Conservation (phyloP, 2,888 invertebrate genomes). For the Drosophila monieri region DNA sequence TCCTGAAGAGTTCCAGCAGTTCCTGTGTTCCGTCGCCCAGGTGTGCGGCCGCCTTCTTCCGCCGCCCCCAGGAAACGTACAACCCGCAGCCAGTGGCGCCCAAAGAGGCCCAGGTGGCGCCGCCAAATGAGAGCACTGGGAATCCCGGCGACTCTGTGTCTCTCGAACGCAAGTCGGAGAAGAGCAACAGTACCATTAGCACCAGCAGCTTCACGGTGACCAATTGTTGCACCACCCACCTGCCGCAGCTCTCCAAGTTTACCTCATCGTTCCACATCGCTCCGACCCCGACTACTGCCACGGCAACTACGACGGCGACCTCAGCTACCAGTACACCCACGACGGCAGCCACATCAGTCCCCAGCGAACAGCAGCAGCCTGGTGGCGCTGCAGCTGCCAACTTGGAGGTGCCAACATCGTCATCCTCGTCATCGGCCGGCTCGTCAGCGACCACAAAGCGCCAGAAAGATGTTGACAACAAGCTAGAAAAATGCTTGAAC, state of each 20-base stretch:
- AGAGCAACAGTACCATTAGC: slow-evolving; percentile 82
- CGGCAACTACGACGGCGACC: slow-evolving; percentile 23
- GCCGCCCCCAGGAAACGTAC: slow-evolving; percentile 59
- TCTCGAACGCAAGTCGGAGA: slow-evolving; percentile 82
- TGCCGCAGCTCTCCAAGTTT: slow-evolving; percentile 82
- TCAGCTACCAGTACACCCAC: neutral
- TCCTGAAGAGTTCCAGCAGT: slow-evolving; percentile 83
- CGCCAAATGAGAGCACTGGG: slow-evolving; percentile 34
- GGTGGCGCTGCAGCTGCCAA: slow-evolving; percentile 28
- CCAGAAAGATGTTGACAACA: slow-evolving; percentile 84
- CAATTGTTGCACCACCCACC: slow-evolving; percentile 82
- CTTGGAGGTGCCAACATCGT: slow-evolving; percentile 38
- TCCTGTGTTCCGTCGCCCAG: slow-evolving; percentile 81
- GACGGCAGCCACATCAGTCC: slow-evolving; percentile 40
- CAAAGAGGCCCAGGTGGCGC: slow-evolving; percentile 74
- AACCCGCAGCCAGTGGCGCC: slow-evolving; percentile 56
- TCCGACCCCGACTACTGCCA: slow-evolving; percentile 53
- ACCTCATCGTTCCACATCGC: slow-evolving; percentile 83
- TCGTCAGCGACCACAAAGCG: slow-evolving; percentile 73
- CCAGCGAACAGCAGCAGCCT: slow-evolving; percentile 36
- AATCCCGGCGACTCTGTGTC: slow-evolving; percentile 68
- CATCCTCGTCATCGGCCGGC: slow-evolving; percentile 18
- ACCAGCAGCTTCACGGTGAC: slow-evolving; percentile 81
- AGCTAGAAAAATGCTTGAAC: slow-evolving; percentile 83
- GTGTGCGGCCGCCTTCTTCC: slow-evolving; percentile 64